Conservation (phyloP, 2,888 invertebrate species). For the Diloba caeruleocephala region DNA sequence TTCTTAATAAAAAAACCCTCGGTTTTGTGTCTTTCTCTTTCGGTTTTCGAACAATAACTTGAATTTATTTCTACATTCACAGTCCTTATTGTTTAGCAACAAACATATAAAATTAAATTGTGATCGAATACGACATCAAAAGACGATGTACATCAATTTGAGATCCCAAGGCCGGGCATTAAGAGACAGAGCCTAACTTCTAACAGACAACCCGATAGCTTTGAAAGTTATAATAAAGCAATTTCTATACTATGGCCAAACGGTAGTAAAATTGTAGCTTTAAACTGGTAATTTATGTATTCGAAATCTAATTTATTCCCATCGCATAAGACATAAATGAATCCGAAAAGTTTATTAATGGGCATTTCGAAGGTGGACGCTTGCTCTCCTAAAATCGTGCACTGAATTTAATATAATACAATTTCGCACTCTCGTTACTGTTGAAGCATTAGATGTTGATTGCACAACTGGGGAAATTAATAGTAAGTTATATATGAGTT, state of each 20-base stretch:
- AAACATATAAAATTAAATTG: slow-evolving; percentile 36
- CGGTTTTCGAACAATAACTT: too few relatives aligned
- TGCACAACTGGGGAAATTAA: too few relatives aligned
- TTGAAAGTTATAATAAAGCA: slow-evolving; percentile 51
- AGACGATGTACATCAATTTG: slow-evolving; percentile 42
- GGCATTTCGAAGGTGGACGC: slow-evolving; percentile 73
- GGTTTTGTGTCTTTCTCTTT: too few relatives aligned
- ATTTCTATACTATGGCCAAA: slow-evolving; percentile 38
- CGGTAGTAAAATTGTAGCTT: slow-evolving; percentile 30
- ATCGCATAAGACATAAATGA: slow-evolving; percentile 73
- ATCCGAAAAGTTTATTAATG: slow-evolving; percentile 77
- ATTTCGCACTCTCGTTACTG: slow-evolving; percentile 18
- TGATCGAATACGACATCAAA: slow-evolving; percentile 19
- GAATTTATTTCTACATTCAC: slow-evolving; percentile 18
- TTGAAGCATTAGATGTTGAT: slow-evolving; percentile 9
- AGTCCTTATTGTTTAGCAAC: slow-evolving; percentile 15
- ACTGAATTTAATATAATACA: slow-evolving; percentile 65
- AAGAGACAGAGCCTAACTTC: slow-evolving; percentile 24
- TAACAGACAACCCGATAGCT: slow-evolving; percentile 17
- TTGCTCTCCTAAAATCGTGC: slow-evolving; percentile 70
- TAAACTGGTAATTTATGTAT: slow-evolving; percentile 50
- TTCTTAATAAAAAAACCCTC: too few relatives aligned
- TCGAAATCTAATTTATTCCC: slow-evolving; percentile 67
- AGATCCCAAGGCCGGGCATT: slow-evolving; percentile 28
- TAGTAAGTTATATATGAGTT: too few relatives aligned